Conservation (phyloP, 2,797 vertebrate genomes). For the Anas bahamensis region DNA sequence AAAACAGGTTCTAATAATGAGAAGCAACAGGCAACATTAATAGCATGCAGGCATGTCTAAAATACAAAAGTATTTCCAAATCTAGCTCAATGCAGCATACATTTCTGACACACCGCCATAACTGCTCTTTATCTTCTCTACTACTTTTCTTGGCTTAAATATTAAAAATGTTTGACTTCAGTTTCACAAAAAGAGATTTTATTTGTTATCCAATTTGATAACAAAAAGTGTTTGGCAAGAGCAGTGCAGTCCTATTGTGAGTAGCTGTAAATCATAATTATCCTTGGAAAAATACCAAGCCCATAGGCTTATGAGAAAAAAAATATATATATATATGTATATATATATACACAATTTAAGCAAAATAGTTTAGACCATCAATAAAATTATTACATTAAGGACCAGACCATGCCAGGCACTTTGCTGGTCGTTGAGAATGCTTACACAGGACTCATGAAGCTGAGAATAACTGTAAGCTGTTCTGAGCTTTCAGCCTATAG, state of each 20-base stretch:
- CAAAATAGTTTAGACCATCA: not conserved
- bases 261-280: slow-evolving; percentile 14
- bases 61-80: not conserved
- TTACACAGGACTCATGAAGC: not conserved
- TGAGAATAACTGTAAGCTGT: not conserved
- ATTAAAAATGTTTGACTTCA: slow-evolving; percentile 15
- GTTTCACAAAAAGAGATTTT: slow-evolving; percentile 23
- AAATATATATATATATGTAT: not conserved
- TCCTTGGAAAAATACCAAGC: slow-evolving; percentile 18
- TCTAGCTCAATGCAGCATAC: not conserved
- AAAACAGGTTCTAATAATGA: not conserved
- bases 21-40: not conserved
- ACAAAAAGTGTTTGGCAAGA: slow-evolving; percentile 43
- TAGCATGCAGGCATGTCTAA: not conserved
- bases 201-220: slow-evolving; percentile 48
- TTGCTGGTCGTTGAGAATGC: not conserved
- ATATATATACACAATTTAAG: not conserved
- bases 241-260: not conserved
- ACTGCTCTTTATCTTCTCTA: not conserved
- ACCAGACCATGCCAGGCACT: not conserved
- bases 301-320: not conserved
- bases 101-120: not conserved
- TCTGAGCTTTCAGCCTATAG: not conserved
- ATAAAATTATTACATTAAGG: not conserved
- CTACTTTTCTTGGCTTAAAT: slow-evolving; percentile 52